Evolutionary conservation across 2,113 vertebrate genomes (phyloP), one percentile per base, ranked within the genome.

Genomic region (Daphoenositta chrysoptera): DNA sequence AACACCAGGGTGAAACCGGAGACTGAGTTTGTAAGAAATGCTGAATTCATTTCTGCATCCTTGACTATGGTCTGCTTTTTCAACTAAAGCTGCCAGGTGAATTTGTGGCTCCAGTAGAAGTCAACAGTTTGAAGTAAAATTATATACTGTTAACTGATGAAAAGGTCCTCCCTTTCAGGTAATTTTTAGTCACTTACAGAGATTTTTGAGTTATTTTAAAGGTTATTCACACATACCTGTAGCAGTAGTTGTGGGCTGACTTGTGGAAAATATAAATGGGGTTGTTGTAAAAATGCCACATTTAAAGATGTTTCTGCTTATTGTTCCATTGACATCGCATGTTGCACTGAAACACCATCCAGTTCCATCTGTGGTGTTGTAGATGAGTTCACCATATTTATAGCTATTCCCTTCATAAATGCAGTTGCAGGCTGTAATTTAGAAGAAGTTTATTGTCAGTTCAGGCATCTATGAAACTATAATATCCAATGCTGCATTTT

Each of bases 281-380:
- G 45, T 60, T 78, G 75, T 60, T 72, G 95, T 63, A 50, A 14
- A 21, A 40, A 91, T n/a, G 27, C 35, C 78, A 72, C 97, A 97
- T 84, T 45, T 85, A 48, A 89, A 90, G 60, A 96, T 69, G 14
- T 45, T 68, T 81, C 98, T 97, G 42, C 19, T 16, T 33, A 98
- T 97, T 28, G 97, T 98, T 13, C 98, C 97, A 1, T 98, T 98
- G 33, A 92, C 33, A 5, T 94, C 94, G 0, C 98, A 98, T 15
- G 48, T 73, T 72, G 98, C 98, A 8, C 60, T 83, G 37, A 98
- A n/a, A 79, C 98, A 98, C 89, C 96, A 98, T 3, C 98, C 98
- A 7, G 96, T 97, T 51, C 98, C 98, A 13, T 98, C 98, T 0
- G 98, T 97, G 8, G 98, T 98, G 73, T 95, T 98, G 93, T 98